Percentiles rank a stretch among this genome's conserved stretches.
Conservation (phyloP, 2,797 vertebrate genomes). For the Octomys mimax region DNA sequence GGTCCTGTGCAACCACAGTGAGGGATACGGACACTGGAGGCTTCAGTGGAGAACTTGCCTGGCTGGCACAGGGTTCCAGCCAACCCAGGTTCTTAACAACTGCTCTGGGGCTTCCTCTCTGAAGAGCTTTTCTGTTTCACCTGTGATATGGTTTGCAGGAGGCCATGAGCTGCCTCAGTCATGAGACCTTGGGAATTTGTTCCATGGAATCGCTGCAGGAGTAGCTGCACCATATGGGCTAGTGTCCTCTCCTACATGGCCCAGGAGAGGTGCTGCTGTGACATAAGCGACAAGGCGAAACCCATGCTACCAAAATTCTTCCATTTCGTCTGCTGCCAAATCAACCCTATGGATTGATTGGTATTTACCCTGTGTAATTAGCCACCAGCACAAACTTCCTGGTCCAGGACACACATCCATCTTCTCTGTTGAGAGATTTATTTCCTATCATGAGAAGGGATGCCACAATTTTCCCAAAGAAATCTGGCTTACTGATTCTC, state of each 20-base stretch:
- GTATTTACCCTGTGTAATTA: neutral
- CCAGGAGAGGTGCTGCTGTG: fast-evolving
- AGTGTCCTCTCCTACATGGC: fast-evolving
- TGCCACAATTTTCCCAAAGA: neutral
- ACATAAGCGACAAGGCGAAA: neutral
- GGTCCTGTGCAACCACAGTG: neutral
- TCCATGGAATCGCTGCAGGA: neutral
- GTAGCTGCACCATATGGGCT: fast-evolving
- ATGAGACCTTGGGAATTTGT: neutral
- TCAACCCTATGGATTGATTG: neutral
- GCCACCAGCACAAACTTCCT: neutral
- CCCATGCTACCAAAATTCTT: neutral
- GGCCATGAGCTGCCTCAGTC: neutral
- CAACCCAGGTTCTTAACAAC: neutral
- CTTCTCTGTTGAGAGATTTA: neutral
- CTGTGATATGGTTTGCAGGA: fast-evolving
- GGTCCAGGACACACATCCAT: neutral
- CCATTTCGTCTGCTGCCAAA: too few relatives aligned
- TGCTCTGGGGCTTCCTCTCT: neutral
- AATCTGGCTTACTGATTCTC: neutral
- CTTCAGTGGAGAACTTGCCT: neutral
- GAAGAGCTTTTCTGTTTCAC: neutral
- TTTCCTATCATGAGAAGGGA: neutral
- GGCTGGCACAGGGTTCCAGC: neutral
- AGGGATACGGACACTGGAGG: neutral